Base-by-base conservation (phyloP, 2,113 vertebrate genomes). In the Cercocebus atys region DNA sequence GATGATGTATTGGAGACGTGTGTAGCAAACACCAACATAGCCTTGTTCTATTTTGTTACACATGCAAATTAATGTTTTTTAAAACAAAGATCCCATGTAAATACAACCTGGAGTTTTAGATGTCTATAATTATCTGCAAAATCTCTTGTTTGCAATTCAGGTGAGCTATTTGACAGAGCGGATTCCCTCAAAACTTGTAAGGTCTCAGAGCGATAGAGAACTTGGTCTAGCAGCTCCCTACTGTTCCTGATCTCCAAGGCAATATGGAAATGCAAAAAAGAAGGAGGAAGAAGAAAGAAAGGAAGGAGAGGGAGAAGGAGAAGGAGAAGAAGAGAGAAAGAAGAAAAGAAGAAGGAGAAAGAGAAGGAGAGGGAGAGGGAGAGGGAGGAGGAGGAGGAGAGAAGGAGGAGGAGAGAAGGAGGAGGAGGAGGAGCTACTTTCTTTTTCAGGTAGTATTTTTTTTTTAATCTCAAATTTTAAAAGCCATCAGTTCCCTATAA, bases 111-210 rank as follows among this genome's bases (percentile, higher is more conserved):
- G 35, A 81, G 45, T 70, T 88, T 57, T 73, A 40, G 59, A 52
- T 66, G 20, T 57, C 30, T 70, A 22, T 80, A 35, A 27, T 89
- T 40, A 70, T 47, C 50, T 18, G 30, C n/a, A 68, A 80, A 88
- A 82, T 70, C 47, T 95, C 68, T 72, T 64, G n/a, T 64, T 43
- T 93, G 83, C 55, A 92, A 64, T 79, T 94, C 32, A 61, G n/a
- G 88, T 75, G 47, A 93, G 40, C 38, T 16, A 16, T 66, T 93
- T 40, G 85, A 47, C 70, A 88, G 43, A 84, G 27, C 27, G 64
- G 45, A 78, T 72, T 55, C 55, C 20, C 45, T 95, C 23, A 47
- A 8, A 93, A 43, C 12, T 72, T 66, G 25, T 27, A 73, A 92
- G 59, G 81, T 92, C 61, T 91, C 52, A 82, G 59, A 86, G 59